A percentile compares a stretch with the other conserved stretches of the same genome.
These are phyloP conservation scores for Cheilosia impressa DNA, from an alignment of 2,888 invertebrate species.

Conservation along the genomic window DNA sequence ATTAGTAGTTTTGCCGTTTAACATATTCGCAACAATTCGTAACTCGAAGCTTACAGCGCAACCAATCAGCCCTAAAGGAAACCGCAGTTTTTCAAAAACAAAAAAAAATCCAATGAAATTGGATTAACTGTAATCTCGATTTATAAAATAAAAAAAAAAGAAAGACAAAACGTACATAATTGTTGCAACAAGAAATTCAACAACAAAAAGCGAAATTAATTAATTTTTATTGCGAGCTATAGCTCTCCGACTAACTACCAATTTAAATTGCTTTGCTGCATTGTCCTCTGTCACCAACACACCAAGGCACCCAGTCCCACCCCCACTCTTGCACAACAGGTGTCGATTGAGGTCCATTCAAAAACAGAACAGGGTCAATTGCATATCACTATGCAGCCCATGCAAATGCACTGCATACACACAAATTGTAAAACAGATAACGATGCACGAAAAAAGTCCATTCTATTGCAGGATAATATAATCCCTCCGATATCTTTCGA, in stretches of 20 bases:
- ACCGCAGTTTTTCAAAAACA: slow-evolving; percentile 26
- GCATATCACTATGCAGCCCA: background rate
- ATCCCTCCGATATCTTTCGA: slow-evolving; percentile 1
- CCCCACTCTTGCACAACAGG: slow-evolving; percentile 14
- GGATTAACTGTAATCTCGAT: slow-evolving; percentile 40
- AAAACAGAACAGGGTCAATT: slow-evolving; percentile 2
- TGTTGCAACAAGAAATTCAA: background rate
- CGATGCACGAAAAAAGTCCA: background rate
- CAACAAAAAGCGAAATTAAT: slow-evolving; percentile 21
- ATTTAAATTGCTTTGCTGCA: slow-evolving; percentile 39
- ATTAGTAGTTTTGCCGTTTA: slow-evolving; percentile 42
- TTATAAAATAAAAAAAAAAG: slow-evolving; percentile 9
- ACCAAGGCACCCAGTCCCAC: background rate
- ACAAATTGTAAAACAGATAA: slow-evolving; percentile 18
- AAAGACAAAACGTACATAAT: background rate
- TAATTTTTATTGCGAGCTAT: slow-evolving; percentile 41
- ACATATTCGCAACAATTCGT: slow-evolving; percentile 11
- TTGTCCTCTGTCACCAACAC: background rate
- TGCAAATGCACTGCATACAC: background rate
- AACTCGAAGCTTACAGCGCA: slow-evolving; percentile 10
- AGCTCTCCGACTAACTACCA: slow-evolving; percentile 12
- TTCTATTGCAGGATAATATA: background rate
- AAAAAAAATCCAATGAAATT: slow-evolving; percentile 19
- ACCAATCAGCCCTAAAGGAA: slow-evolving; percentile 27
- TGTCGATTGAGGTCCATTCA: slow-evolving; percentile 18